phyloP scores from a whole-genome alignment of 1,140 invertebrate species.

The Lordiphosa mommai region DNA sequence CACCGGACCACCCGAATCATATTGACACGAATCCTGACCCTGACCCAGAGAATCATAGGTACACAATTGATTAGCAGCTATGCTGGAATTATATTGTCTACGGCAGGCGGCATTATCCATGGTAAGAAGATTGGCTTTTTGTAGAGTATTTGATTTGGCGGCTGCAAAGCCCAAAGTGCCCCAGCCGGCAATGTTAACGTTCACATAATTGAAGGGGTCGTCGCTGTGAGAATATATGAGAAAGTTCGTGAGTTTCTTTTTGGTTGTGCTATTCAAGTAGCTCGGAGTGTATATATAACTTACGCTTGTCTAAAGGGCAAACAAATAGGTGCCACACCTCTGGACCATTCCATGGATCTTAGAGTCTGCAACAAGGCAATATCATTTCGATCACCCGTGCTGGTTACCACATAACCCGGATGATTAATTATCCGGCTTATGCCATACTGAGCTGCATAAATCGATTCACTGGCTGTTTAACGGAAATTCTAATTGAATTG shows the following conservation, averaged over 20 bases:
- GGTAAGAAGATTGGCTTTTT: slow-evolving; percentile 56
- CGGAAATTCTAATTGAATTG: not conserved
- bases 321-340: slow-evolving; percentile 71
- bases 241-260: no score
- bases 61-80: slow-evolving; percentile 46
- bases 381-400: slow-evolving; percentile 43
- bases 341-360: slow-evolving; percentile 44
- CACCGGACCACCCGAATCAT: slow-evolving; percentile 72
- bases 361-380: slow-evolving; percentile 54
- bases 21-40: slow-evolving; percentile 69
- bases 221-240: slow-evolving; percentile 3
- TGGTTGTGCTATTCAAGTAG: no score
- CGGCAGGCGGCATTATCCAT: slow-evolving; percentile 45
- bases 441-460: slow-evolving; percentile 44
- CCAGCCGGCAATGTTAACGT: slow-evolving; percentile 67
- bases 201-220: slow-evolving; percentile 24
- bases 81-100: slow-evolving; percentile 35
- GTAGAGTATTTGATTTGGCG: slow-evolving; percentile 60
- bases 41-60: slow-evolving; percentile 51
- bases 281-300: no score
- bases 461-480: slow-evolving; percentile 41
- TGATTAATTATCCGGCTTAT: slow-evolving; percentile 55
- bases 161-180: slow-evolving; percentile 58
- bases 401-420: slow-evolving; percentile 40
- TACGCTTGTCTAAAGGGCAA: slow-evolving; percentile 55